These are phyloP conservation scores for Drosophila histrio DNA, from an alignment of 2,888 invertebrate species.

Conservation along the genomic window DNA sequence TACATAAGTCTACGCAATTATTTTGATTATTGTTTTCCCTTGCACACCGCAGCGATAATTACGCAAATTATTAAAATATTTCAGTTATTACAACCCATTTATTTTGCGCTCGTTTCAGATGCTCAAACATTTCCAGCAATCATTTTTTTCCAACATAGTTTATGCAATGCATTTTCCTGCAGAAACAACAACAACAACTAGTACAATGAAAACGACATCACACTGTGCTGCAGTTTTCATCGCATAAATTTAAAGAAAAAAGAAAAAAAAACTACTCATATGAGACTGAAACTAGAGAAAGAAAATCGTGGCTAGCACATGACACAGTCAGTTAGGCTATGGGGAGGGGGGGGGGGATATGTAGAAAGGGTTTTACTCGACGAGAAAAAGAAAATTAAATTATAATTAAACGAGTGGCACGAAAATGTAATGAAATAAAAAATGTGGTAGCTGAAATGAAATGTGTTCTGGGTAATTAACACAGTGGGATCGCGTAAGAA, in stretches of 20 bases:
- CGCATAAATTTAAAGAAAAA: slow-evolving; percentile 73
- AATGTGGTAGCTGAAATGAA: slow-evolving; percentile 1
- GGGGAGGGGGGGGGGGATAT: neutral
- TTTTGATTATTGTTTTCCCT: slow-evolving; percentile 28
- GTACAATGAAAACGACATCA: slow-evolving; percentile 60
- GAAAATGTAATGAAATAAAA: slow-evolving; percentile 22
- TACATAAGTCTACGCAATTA: slow-evolving; percentile 20
- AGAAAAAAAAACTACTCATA: no score
- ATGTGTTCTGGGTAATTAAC: neutral
- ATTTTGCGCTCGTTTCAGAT: slow-evolving; percentile 32
- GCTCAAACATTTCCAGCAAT: slow-evolving; percentile 26
- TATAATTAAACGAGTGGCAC: slow-evolving; percentile 23
- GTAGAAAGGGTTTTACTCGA: slow-evolving; percentile 34
- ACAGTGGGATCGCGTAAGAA: neutral
- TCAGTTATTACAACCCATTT: slow-evolving; percentile 45
- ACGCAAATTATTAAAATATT: slow-evolving; percentile 25
- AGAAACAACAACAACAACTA: slow-evolving; percentile 19
- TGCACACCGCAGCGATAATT: slow-evolving; percentile 30
- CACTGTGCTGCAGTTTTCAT: slow-evolving; percentile 71
- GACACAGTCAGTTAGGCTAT: neutral
- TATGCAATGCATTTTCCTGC: slow-evolving; percentile 53
- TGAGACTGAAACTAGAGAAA: neutral
- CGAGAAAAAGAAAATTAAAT: slow-evolving; percentile 33
- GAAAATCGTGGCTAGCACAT: slow-evolving; percentile 1
- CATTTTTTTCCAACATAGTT: slow-evolving; percentile 23